A percentile compares a stretch with the other conserved stretches of the same genome.
These are phyloP conservation scores for Nemopilema nomurai DNA, from an alignment of 30 jellyfish, hydroid and myxozoan species.

Conservation along the genomic window DNA sequence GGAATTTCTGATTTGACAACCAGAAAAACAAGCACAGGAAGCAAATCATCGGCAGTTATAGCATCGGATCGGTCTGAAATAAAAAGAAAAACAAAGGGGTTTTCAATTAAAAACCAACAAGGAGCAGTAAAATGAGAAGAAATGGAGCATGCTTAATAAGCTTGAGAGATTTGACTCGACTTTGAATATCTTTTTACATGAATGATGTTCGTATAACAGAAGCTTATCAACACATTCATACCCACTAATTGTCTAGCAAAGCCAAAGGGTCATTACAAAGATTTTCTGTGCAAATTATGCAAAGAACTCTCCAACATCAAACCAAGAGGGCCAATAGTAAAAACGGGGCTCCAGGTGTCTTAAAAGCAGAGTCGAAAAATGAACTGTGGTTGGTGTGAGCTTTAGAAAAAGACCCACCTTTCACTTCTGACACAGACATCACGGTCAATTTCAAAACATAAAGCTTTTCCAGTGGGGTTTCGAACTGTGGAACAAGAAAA, in stretches of 20 bases:
- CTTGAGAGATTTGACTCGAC: no score
- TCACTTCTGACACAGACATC: conserved; percentile 76
- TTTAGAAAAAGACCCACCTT: conserved; percentile 15
- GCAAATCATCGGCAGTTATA: conserved; percentile 91
- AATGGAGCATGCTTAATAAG: no score
- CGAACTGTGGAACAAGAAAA: conserved; percentile 53
- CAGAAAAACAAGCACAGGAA: conserved; percentile 85
- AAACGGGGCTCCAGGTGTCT: not conserved
- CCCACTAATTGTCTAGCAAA: no score
- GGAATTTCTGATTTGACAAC: conserved; percentile 96
- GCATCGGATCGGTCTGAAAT: conserved; percentile 61
- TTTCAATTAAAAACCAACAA: not conserved
- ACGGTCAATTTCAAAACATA: conserved; percentile 84
- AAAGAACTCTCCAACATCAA: not conserved
- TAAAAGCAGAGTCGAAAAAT: not conserved
- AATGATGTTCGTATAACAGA: no score
- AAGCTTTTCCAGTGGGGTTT: conserved; percentile 94
- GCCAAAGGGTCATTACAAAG: no score
- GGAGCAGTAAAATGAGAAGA: not conserved
- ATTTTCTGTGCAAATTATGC: no score
- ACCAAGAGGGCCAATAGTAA: no score
- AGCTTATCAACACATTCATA: no score
- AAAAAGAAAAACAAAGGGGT: not conserved
- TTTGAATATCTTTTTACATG: no score
- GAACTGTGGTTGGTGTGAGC: no score